phyloP scores from a whole-genome alignment of 2,797 vertebrate species.

The Hippoglossus hippoglossus region DNA sequence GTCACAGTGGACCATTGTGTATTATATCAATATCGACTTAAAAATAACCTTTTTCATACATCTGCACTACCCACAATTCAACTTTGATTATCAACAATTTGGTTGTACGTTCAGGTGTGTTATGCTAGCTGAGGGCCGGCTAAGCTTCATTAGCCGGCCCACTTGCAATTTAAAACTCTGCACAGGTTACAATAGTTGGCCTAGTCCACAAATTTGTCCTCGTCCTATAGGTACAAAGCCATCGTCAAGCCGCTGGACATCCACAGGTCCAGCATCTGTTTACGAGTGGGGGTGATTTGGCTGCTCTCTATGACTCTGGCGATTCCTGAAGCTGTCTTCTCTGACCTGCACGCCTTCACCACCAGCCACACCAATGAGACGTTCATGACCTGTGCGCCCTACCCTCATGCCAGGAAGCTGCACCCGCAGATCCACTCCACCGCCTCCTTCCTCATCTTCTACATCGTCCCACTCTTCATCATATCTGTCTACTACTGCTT shows the following conservation, averaged over 20 bases:
- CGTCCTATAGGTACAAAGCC: constrained; percentile 89
- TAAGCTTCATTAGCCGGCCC: too few relatives aligned
- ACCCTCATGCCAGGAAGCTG: constrained; percentile 88
- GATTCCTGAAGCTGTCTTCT: constrained; percentile 94
- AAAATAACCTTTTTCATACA: too few relatives aligned
- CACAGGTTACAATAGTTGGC: too few relatives aligned
- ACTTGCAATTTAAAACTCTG: too few relatives aligned
- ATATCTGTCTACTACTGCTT: constrained; percentile 96
- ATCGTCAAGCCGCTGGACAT: constrained; percentile 95
- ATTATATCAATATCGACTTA: too few relatives aligned
- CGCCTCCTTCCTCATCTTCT: constrained; percentile 94
- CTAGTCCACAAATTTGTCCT: not conserved
- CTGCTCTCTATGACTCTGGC: constrained; percentile 92
- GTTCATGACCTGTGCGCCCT: constrained; percentile 93
- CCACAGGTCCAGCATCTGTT: constrained; percentile 87
- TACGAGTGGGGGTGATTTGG: constrained; percentile 92
- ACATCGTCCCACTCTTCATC: constrained; percentile 92
- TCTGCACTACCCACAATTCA: too few relatives aligned
- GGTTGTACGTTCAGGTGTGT: too few relatives aligned
- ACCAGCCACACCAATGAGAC: constrained; percentile 90
- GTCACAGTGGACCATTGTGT: too few relatives aligned
- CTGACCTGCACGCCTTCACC: constrained; percentile 92
- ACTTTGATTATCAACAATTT: too few relatives aligned
- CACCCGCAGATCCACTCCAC: constrained; percentile 97
- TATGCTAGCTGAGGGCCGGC: too few relatives aligned